Evolutionary conservation across 2,113 vertebrate genomes (phyloP), one percentile per base, ranked within the genome.

Genomic region (Entomyzon cyanotis): DNA sequence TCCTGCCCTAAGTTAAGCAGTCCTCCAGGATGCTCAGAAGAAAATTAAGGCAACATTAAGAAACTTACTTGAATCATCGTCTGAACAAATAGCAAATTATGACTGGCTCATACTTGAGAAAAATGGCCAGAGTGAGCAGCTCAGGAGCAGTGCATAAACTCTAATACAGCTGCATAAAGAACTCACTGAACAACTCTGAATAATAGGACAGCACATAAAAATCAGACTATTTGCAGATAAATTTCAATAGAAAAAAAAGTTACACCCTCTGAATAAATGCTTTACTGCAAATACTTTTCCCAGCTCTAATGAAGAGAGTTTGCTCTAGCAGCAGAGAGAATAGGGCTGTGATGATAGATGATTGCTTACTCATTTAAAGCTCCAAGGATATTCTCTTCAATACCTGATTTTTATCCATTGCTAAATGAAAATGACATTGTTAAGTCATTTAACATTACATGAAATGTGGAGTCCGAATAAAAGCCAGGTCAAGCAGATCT

Each of bases 201-300:
- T 74, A 89, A 84, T 50, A 71, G 67, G 22, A 79, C 44, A 90
- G 37, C 74, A 68, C 56, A 81, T 90, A 86, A 92, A 95, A 90
- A 74, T 64, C 63, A 63, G 70, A n/a, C 59, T 70, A 25, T 93
- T 90, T 94, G 60, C 7, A 8, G 67, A 89, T 92, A 89, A 90
- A 95, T 92, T 89, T 77, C 80, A 73, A 47, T 35, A 68, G 17
- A 35, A 25, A 93, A 89, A 52, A 79, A 93, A 20, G 10, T 42
- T 88, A 37, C 52, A 37, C 92, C 80, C 33, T 42, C 64, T 28
- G 22, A 89, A 50, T 79, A 89, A 75, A 94, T 87, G 68, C 53
- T 90, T 85, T 73, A 55, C 17, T 82, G 62, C 33, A 93, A 81
- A 92, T 71, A 64, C 23, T 81, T 91, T 91, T 42, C 17, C 44